These are phyloP conservation scores for Stomatorhinus ivindoensis DNA, from an alignment of 2,113 vertebrate genomes.

Conservation along the genomic window DNA sequence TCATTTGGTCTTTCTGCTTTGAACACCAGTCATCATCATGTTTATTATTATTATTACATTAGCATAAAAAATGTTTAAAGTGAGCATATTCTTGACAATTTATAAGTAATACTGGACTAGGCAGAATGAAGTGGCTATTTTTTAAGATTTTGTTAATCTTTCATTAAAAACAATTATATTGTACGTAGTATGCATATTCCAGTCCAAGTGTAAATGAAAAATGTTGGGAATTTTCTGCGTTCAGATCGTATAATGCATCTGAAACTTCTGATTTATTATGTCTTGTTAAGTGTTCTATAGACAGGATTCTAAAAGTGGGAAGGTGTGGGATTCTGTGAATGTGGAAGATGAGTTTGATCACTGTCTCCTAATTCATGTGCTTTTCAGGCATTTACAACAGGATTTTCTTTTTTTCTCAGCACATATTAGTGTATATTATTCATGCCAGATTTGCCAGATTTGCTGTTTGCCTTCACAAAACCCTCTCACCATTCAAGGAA, in stretches of 20 bases:
- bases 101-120: neutral
- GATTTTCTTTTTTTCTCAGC: conserved; percentile 25
- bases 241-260: neutral
- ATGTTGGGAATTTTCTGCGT: neutral
- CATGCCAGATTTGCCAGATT: conserved; percentile 6
- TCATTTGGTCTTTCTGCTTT: neutral
- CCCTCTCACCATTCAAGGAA: neutral
- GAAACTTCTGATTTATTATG: conserved; percentile 1
- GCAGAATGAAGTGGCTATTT: neutral
- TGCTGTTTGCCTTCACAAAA: neutral
- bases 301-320: neutral
- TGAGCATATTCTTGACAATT: neutral
- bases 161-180: neutral
- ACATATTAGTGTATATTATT: conserved; percentile 10
- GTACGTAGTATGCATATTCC: neutral
- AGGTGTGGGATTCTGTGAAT: conserved; percentile 11
- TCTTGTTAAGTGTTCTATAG: conserved; percentile 19
- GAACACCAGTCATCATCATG: neutral
- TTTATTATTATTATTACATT: neutral
- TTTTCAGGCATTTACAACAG: conserved; percentile 26
- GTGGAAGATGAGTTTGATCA: conserved; percentile 13
- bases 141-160: neutral
- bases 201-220: neutral
- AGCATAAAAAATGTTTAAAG: neutral
- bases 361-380: conserved; percentile 32